Percentiles rank a stretch among this genome's conserved stretches.
Conservation (phyloP, 2,113 vertebrate species). For the Coturnix japonica region DNA sequence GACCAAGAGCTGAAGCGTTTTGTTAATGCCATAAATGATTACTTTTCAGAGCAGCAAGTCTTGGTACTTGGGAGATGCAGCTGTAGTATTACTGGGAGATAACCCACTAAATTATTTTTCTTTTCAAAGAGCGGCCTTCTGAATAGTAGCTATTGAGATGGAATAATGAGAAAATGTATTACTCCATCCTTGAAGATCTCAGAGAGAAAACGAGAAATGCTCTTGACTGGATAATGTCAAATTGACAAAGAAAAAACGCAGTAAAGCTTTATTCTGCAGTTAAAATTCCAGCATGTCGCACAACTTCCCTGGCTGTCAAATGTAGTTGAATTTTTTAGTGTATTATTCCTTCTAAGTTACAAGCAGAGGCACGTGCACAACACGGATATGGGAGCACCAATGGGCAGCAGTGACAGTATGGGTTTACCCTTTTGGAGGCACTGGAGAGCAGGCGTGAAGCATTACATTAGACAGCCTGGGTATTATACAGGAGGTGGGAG, state of each 20-base stretch:
- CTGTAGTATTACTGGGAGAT: neutral
- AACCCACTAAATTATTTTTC: neutral
- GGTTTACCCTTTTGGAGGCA: neutral
- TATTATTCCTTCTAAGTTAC: neutral
- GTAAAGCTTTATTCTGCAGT: neutral
- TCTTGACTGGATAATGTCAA: neutral
- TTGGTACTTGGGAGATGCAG: neutral
- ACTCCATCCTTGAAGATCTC: neutral
- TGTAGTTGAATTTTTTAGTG: neutral
- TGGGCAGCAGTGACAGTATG: neutral
- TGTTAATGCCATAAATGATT: neutral
- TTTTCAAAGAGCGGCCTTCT: neutral
- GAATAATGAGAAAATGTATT: neutral
- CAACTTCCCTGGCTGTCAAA: neutral
- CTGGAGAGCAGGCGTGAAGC: neutral
- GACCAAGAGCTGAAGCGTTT: neutral
- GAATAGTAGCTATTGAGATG: neutral
- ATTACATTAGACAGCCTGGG: neutral
- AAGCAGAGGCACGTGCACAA: neutral
- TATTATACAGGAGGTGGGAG: neutral
- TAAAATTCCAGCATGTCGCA: neutral
- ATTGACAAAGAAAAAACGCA: neutral
- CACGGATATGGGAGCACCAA: neutral
- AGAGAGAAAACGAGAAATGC: neutral
- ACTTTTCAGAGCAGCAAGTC: neutral